Evolutionary conservation across 37 sponge, comb jelly and placozoan species (phyloP).

Genomic region (Oopsacas minuta): DNA sequence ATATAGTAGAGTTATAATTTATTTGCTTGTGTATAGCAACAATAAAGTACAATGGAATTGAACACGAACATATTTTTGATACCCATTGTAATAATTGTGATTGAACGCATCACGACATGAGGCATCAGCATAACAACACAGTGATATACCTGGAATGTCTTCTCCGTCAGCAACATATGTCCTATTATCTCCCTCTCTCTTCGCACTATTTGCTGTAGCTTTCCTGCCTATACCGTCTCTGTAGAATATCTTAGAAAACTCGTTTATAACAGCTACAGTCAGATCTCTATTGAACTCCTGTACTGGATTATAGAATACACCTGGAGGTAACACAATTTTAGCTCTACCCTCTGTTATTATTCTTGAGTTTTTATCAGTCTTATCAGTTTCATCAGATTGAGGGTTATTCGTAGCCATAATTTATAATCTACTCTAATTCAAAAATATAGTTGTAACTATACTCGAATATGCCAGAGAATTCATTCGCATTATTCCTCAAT

Average conservation of each 20-base stretch:
- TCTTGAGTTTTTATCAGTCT: not conserved
- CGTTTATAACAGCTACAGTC: slow-evolving; percentile 26
- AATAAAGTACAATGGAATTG: too few relatives aligned
- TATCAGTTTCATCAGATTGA: not conserved
- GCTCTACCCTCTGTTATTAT: slow-evolving; percentile 74
- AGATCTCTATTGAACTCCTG: slow-evolving; percentile 95
- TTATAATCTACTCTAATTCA: too few relatives aligned
- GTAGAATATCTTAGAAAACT: not conserved
- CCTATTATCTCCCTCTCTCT: not conserved
- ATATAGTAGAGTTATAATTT: not conserved
- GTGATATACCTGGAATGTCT: not conserved
- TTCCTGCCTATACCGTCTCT: not conserved
- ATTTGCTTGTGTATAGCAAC: not conserved
- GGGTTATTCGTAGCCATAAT: not conserved
- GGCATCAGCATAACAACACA: too few relatives aligned
- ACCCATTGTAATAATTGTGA: too few relatives aligned
- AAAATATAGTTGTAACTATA: too few relatives aligned
- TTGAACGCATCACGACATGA: too few relatives aligned
- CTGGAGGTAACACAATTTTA: slow-evolving; percentile 61
- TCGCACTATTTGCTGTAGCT: too few relatives aligned
- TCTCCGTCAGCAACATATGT: not conserved
- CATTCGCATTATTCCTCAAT: too few relatives aligned
- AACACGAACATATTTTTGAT: too few relatives aligned
- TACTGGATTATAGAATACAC: slow-evolving; percentile 94
- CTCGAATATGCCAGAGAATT: too few relatives aligned